Evolutionary conservation across 1,140 invertebrate genomes (phyloP), one percentile per base, ranked within the genome.

Genomic region (Theocolax elegans): DNA sequence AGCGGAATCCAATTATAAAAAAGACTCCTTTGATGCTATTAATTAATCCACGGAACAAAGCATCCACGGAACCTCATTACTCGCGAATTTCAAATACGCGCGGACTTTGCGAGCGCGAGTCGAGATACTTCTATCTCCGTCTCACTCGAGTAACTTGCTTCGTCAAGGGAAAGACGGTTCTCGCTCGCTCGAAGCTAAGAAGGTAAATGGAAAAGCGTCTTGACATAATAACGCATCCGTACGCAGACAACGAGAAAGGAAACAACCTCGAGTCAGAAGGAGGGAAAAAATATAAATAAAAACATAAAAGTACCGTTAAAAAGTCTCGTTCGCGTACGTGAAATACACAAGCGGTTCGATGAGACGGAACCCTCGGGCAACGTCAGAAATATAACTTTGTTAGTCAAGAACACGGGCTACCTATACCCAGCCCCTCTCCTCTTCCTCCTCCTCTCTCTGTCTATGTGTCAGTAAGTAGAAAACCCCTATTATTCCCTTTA

Each of bases 1-100:
- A 38, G 51, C 59, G n/a, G 59, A 59, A 27, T 49, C 17, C 46
- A 67, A 67, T 59, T 40, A 59, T 40, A 49, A 67, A 53, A n/a
- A 0, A 1, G 2, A 1, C 40, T 17, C n/a, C 17, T 67, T 67
- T 59, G 21, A 67, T 40, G 29, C 31, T 17, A 59, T 49, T 67
- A 59, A 59, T 40, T 67, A 67, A 49, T 59, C 19, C 19, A n/a
- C 7, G 21, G 12, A 49, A 67, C 21, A 67, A 59, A 59, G 54
- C 15, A 38, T 56, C n/a, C 9, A 4, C 25, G 53, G 15, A 59
- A 67, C 3, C 54, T 58, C 40, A 48, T 67, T 59, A 51, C 25
- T 59, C 9, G 44, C 19, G 31, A 59, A 59, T 67, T 59, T 59
- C 17, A 49, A 59, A 67, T 59, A 12, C 1, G 9, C 42, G 21